Evolutionary conservation across 2,888 invertebrate genomes (phyloP), one percentile per base, ranked within the genome.

Genomic region (Yponomeuta evonymella): DNA sequence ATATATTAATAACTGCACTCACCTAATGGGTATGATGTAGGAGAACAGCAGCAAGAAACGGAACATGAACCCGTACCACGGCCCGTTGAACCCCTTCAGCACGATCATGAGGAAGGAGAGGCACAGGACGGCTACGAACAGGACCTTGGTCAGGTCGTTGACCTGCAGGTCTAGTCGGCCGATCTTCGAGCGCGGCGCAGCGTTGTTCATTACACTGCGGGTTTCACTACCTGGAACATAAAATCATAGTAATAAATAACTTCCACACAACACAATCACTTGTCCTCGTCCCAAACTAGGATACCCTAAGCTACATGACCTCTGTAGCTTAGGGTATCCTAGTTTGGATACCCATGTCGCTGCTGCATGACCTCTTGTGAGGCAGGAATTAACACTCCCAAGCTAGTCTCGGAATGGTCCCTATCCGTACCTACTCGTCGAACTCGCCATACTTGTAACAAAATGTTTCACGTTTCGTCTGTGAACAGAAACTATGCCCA

Each of bases 201-300:
- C 98, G 83, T 99, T 99, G 90, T 99, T 99, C 99, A 99, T 99
- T 12, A 99, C 97, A 76, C 98, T 97, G 76, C 99, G 94, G 0
- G 99, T 99, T 92, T 99, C 99, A 70, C 95, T 95, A 29, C 99
- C 98, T 88, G 89, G 70, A 75, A 73, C 33, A 33, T 33, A 5
- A 64, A 67, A 43, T 43, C 43, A 8, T 43, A 43, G 6, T 33
- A 33, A 33, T 33, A 33, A 33, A 33, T 33, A 23, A 23, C 23
- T 23, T 23, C 23, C 23, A 23, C 23, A 23, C 23, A 23, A 23
- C 23, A 23, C 23, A 23, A 23, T 23, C 23, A 23, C 23, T 23
- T 23, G 23, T 23, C 23, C 23, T 23, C 23, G 23, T 23, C 23
- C 23, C 23, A 23, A 23, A 23, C 23, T 23, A 23, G 23, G 23